Evolutionary conservation across 1,140 invertebrate species (phyloP).

Genomic region (Euwallacea similis): DNA sequence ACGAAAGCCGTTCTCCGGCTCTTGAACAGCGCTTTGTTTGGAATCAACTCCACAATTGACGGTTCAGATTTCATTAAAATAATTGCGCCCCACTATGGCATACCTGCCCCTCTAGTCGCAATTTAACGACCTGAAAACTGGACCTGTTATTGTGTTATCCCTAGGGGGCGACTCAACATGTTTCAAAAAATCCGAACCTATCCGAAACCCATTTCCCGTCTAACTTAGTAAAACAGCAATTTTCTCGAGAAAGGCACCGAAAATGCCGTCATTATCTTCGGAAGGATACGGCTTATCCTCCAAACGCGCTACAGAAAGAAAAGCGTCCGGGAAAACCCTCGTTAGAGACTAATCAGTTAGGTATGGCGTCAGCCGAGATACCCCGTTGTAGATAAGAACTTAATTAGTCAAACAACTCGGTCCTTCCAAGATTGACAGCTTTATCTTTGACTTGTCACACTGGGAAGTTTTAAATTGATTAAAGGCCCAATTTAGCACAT

Average conservation of each 20-base stretch:
- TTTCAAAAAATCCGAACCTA: slow-evolving; percentile 9
- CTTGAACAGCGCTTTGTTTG: slow-evolving; percentile 19
- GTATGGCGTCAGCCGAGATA: slow-evolving; percentile 20
- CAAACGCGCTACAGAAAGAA: slow-evolving; percentile 5
- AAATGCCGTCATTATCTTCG: slow-evolving; percentile 21
- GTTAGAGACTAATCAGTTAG: slow-evolving; percentile 28
- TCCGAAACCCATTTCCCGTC: slow-evolving; percentile 17
- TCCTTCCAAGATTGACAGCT: slow-evolving; percentile 21
- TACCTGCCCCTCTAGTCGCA: slow-evolving; percentile 8
- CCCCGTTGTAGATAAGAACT: slow-evolving; percentile 16
- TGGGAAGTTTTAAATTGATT: slow-evolving; percentile 15
- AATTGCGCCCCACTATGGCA: slow-evolving; percentile 12
- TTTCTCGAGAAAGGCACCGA: slow-evolving; percentile 19
- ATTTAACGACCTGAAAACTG: not conserved
- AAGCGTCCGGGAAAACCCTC: slow-evolving; percentile 23
- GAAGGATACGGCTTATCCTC: slow-evolving; percentile 19
- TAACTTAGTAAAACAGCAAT: slow-evolving; percentile 27
- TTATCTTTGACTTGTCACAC: slow-evolving; percentile 12
- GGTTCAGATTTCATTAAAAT: slow-evolving; percentile 27
- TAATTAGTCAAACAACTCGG: slow-evolving; percentile 28
- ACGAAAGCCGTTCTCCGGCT: slow-evolving; percentile 9
- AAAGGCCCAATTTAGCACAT: not conserved
- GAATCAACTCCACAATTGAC: slow-evolving; percentile 24
- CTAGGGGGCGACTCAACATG: not conserved
- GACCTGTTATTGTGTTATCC: not conserved